A percentile compares a stretch with the other conserved stretches of the same genome.
Conservation (phyloP, 2,888 invertebrate species). For the Muschampia plurimacula region DNA sequence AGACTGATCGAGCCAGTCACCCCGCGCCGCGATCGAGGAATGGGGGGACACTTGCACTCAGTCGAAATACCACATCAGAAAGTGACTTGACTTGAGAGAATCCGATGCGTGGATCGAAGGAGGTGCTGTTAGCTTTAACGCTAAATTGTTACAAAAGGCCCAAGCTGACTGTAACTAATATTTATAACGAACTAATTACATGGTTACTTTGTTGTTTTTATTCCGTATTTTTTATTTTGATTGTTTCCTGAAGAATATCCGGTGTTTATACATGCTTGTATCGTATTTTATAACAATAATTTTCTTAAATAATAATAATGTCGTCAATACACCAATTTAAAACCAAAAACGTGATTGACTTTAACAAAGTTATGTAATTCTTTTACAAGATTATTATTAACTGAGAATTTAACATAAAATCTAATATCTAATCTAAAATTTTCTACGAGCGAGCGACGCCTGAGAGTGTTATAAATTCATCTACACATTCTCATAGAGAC, state of each 20-base stretch:
- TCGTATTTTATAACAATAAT: neutral
- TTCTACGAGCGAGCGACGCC: too few relatives aligned
- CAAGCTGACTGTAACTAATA: conserved; percentile 23
- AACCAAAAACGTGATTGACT: neutral
- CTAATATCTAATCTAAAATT: too few relatives aligned
- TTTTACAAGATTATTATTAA: too few relatives aligned
- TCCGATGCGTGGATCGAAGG: conserved; percentile 14
- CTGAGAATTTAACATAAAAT: too few relatives aligned
- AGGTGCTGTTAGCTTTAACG: conserved; percentile 34
- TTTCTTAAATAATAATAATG: neutral
- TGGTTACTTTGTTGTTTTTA: conserved; percentile 7
- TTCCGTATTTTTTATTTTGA: conserved; percentile 29
- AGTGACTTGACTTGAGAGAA: neutral
- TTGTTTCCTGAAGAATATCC: conserved; percentile 15
- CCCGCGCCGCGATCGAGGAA: conserved; percentile 51
- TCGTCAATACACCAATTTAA: neutral
- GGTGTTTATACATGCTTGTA: neutral
- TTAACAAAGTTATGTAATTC: neutral
- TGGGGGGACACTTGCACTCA: conserved; percentile 54
- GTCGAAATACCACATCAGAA: conserved; percentile 23
- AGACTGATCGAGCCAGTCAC: conserved; percentile 65
- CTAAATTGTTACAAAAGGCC: conserved; percentile 29
- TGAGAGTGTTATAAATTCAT: too few relatives aligned
- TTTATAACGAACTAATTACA: conserved; percentile 31
- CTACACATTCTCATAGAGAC: too few relatives aligned